Evolutionary conservation across 2,888 invertebrate species (phyloP), one percentile per base, ranked within the genome.

Genomic region (Eupsilia transversa): DNA sequence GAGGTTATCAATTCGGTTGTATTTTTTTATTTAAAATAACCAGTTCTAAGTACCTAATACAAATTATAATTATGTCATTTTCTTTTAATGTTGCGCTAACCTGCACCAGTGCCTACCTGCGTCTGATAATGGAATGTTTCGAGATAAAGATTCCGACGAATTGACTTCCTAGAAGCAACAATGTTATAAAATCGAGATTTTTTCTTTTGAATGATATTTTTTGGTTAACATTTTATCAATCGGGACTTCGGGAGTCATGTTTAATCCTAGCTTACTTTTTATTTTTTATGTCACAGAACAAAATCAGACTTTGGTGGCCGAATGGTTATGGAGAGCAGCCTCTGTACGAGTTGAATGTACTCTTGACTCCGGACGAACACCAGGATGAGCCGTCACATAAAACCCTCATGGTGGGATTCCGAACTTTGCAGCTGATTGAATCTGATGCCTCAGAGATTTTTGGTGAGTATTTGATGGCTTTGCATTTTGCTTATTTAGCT

Each of bases 291-390:
- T 91, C 87, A 35, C 84, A 96, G 96, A 94, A 96, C 76, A 87
- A 91, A 23, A 85, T 96, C 35, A 91, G 93, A 20, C 82, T 97
- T 33, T 99, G 99, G 99, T 99, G 99, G 99, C 99, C 99, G 0
- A 99, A 99, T 93, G 99, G 99, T 35, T 98, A 97, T 89, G 99
- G 99, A 1, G 92, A 97, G 1, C 99, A 98, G 91, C 96, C 97
- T 0, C 94, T 99, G 6, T 99, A 99, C 90, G 94, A 96, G 10
- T 90, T 98, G 65, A 94, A 95, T 72, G 96, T 97, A 1, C 95
- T 94, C 1, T 96, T 97, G 57, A 89, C 85, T 27, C 93, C 91
- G 38, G 78, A 93, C 54, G 87, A 88, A 1, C 87, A 90, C 38
- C 85, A 94, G 4, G 10, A 71, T 1, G 94, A 96, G 75, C 81